A percentile compares a stretch with the other conserved stretches of the same genome.
These are phyloP conservation scores for Himalopsyche phryganea DNA, from an alignment of 1,140 invertebrate genomes.

Conservation along the genomic window DNA sequence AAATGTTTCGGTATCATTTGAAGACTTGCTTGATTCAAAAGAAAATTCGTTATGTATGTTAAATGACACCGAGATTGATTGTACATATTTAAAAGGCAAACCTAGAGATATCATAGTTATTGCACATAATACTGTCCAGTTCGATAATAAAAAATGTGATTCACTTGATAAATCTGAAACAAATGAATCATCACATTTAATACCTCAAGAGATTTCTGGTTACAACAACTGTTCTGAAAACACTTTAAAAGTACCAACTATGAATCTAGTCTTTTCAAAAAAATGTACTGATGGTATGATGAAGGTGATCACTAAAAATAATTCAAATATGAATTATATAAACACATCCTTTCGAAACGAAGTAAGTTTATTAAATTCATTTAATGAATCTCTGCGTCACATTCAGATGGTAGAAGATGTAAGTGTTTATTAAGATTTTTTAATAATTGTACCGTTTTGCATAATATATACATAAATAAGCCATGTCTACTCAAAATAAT, in stretches of 20 bases:
- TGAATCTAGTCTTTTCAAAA: conserved; percentile 10
- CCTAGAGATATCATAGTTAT: too few species aligned
- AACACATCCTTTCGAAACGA: conserved; percentile 5
- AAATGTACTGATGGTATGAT: not conserved
- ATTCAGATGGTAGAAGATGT: conserved; percentile 21
- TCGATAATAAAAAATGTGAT: not conserved
- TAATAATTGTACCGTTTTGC: too few species aligned
- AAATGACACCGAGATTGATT: too few species aligned
- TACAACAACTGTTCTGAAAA: not conserved
- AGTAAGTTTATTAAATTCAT: conserved; percentile 18
- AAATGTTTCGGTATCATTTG: too few species aligned
- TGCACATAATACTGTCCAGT: not conserved
- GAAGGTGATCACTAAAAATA: not conserved
- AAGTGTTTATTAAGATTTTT: too few species aligned
- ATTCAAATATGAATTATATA: not conserved
- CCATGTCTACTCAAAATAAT: too few species aligned
- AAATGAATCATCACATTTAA: not conserved
- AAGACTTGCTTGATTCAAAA: too few species aligned
- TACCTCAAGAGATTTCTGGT: not conserved
- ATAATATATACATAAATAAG: too few species aligned
- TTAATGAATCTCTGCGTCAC: conserved; percentile 19
- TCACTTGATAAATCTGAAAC: not conserved
- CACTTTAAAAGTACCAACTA: conserved; percentile 8
- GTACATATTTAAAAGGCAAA: too few species aligned
- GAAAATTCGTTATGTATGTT: too few species aligned